These are phyloP conservation scores for Temnothorax nylanderi DNA, from an alignment of 1,140 invertebrate genomes.

Conservation along the genomic window DNA sequence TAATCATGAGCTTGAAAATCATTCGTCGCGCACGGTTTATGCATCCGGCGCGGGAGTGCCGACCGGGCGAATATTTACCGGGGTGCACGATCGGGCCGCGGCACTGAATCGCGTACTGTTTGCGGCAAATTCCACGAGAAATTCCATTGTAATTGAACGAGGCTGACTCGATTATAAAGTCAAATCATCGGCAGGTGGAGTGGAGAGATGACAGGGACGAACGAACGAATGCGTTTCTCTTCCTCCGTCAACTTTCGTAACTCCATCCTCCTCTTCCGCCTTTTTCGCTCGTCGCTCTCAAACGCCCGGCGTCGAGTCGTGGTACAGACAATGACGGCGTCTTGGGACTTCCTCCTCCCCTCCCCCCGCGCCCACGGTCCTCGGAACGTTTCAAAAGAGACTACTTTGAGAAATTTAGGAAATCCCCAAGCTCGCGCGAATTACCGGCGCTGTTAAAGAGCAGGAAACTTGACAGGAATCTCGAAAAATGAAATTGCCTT, in stretches of 20 bases:
- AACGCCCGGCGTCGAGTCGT: neutral
- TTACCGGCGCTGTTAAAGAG: slow-evolving; percentile 16
- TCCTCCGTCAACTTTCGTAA: no score
- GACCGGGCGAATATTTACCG: slow-evolving; percentile 60
- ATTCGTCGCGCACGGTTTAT: slow-evolving; percentile 52
- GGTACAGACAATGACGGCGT: neutral
- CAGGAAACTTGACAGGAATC: slow-evolving; percentile 29
- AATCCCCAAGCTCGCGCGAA: neutral
- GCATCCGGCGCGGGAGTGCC: slow-evolving; percentile 28
- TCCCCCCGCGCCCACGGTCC: neutral
- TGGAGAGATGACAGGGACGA: neutral
- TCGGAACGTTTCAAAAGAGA: neutral
- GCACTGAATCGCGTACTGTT: slow-evolving; percentile 55
- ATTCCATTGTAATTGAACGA: slow-evolving; percentile 76
- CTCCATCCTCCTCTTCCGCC: neutral
- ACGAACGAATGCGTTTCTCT: slow-evolving; percentile 29
- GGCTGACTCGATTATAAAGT: slow-evolving; percentile 76
- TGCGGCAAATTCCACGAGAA: slow-evolving; percentile 68
- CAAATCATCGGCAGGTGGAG: slow-evolving; percentile 67
- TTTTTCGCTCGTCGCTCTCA: neutral
- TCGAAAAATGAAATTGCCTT: slow-evolving; percentile 26
- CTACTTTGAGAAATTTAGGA: slow-evolving; percentile 21
- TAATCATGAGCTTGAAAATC: slow-evolving; percentile 56
- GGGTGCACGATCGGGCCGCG: slow-evolving; percentile 34
- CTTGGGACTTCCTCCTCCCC: neutral